Evolutionary conservation across 2,888 invertebrate species (phyloP).

Genomic region (Pristionchus maxplancki): DNA sequence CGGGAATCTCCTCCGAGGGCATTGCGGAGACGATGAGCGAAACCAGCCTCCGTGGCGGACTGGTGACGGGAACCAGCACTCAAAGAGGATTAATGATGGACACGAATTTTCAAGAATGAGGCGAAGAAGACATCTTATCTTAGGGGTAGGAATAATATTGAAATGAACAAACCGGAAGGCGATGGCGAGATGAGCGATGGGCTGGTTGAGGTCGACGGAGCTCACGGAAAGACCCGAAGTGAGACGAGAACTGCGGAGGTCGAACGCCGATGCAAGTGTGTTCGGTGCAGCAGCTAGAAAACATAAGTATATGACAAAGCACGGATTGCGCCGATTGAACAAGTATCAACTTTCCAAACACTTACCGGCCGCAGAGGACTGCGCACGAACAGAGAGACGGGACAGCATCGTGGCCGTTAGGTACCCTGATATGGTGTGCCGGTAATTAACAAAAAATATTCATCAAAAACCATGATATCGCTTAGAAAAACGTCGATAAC

Average conservation of each 20-base stretch:
- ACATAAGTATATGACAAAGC: no score
- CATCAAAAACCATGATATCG: neutral
- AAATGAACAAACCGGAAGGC: conserved; percentile 24
- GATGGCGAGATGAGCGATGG: conserved; percentile 51
- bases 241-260: conserved; percentile 49
- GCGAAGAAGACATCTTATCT: neutral
- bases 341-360: neutral
- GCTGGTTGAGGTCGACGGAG: conserved; percentile 49
- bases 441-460: neutral
- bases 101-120: neutral
- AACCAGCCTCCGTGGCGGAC: conserved; percentile 38
- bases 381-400: conserved; percentile 47
- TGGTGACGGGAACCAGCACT: conserved; percentile 49
- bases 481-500: neutral
- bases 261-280: conserved; percentile 49
- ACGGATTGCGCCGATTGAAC: neutral
- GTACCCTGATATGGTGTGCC: neutral
- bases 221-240: conserved; percentile 39
- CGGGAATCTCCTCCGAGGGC: conserved; percentile 47
- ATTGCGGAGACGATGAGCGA: conserved; percentile 50
- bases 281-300: conserved; percentile 22
- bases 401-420: conserved; percentile 43
- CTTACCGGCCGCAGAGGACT: conserved; percentile 48
- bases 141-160: neutral
- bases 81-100: neutral